These are phyloP conservation scores for Pipistrellus pygmaeus DNA, from an alignment of 2,797 vertebrate genomes.

Conservation along the genomic window DNA sequence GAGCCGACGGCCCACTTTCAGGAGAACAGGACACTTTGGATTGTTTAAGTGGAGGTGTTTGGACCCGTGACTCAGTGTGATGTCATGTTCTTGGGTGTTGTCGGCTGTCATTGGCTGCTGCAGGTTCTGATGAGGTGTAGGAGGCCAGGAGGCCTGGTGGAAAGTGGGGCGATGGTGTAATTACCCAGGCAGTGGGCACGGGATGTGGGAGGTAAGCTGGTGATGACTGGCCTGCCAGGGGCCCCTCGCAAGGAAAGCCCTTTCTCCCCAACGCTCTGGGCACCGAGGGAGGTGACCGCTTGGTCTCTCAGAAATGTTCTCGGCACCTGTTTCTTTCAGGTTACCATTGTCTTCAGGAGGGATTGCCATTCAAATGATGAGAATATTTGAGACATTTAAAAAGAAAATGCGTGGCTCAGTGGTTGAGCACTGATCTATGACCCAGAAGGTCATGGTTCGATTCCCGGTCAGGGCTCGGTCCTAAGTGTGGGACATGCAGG, in stretches of 20 bases:
- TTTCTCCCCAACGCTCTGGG: not conserved
- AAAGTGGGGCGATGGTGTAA: not conserved
- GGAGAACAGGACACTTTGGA: not conserved
- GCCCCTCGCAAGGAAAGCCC: not conserved
- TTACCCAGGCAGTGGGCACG: not conserved
- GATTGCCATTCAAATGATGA: not conserved
- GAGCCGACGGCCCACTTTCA: not conserved
- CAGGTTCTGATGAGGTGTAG: not conserved
- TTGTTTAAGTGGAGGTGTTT: not conserved
- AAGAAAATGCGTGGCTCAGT: not conserved
- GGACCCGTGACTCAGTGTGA: not conserved
- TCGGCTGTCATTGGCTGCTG: not conserved
- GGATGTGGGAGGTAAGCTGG: not conserved
- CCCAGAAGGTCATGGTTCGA: not conserved
- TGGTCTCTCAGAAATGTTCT: not conserved
- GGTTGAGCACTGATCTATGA: not conserved
- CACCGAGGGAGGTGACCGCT: not conserved
- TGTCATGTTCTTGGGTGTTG: not conserved
- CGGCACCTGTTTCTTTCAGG: rapidly evolving
- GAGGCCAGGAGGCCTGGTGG: not conserved
- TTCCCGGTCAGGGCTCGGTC: not conserved
- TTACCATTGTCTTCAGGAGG: not conserved
- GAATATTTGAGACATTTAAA: not conserved
- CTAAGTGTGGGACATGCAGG: too few species aligned
- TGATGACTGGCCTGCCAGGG: not conserved